phyloP scores from a whole-genome alignment of 2,888 invertebrate species.

The Xestobium rufovillosum region DNA sequence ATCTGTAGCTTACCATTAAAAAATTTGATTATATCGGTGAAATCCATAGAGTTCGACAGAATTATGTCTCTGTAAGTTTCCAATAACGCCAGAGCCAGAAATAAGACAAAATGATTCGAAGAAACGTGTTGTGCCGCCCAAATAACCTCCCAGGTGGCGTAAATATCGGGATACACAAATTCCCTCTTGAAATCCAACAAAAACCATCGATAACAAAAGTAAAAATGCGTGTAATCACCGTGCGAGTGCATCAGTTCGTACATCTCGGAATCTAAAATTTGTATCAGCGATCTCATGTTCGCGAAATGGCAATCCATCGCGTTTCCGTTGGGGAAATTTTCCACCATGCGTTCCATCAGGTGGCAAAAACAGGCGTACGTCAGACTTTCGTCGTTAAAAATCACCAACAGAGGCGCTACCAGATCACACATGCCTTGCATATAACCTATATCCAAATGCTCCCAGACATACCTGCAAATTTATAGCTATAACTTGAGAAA shows the following conservation, averaged over 20 bases:
- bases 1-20: slow-evolving; percentile 73
- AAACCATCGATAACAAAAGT: slow-evolving; percentile 97
- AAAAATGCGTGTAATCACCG: slow-evolving; percentile 95
- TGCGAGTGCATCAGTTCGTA: slow-evolving; percentile 92
- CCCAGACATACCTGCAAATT: slow-evolving; percentile 84
- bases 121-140: slow-evolving; percentile 89
- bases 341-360: slow-evolving; percentile 83
- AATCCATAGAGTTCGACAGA: slow-evolving; percentile 93
- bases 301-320: slow-evolving; percentile 96
- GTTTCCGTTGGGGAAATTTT: slow-evolving; percentile 87
- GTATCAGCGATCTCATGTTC: slow-evolving; percentile 84
- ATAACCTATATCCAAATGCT: slow-evolving; percentile 88
- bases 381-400: slow-evolving; percentile 84
- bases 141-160: slow-evolving; percentile 89
- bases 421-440: slow-evolving; percentile 98
- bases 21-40: slow-evolving; percentile 96
- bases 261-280: slow-evolving; percentile 74
- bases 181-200: slow-evolving; percentile 93
- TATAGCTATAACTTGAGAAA: neutral
- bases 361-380: slow-evolving; percentile 88
- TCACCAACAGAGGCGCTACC: slow-evolving; percentile 84
- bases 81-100: slow-evolving; percentile 83
- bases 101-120: slow-evolving; percentile 85
- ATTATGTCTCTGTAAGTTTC: slow-evolving; percentile 93
- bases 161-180: slow-evolving; percentile 88